Base-by-base conservation (phyloP, 1,140 invertebrate genomes). In the Pantala flavescens region DNA sequence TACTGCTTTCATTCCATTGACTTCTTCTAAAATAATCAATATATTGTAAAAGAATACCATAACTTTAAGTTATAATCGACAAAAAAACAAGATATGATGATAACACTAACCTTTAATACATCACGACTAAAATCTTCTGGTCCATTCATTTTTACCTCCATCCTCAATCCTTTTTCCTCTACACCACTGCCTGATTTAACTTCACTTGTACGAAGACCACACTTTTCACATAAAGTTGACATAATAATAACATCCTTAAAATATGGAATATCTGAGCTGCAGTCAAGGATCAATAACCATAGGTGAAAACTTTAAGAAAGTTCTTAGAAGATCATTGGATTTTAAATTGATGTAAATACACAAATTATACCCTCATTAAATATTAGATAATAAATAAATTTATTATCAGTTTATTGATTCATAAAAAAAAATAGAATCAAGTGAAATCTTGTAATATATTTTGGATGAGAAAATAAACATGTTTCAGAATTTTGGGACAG, bases 181-280 rank as follows among this genome's bases (percentile, higher is more conserved):
- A 99, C 92, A 0, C 96, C 96, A 73, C 91, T 86, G 0, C 96
- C 96, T 36, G 94, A 93, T 84, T 99, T 99, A 0, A 99, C 95
- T 84, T 98, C 96, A 82, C 94, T 98, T 2, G 95, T 96, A 80
- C 90, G 87, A 81, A 91, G 87, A 0, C 97, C 97, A 84, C 98
- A 99, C 2, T 78, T 78, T 21, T 98, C 96, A 82, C 98, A 99
- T 0, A 83, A 86, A 0, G 94, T 97, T 2, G 96, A 95, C 97
- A 99, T 99, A 71, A 99, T 96, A 0, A 99, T 89, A 3, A 96
- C 94, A 84, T 98, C 94, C 83, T 99, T 98, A 81, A 99, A 99
- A 82, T 96, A 90, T 5, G 97, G 97, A 81, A 99, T 98, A 74
- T 93, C 91, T 93, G 77, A 72, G 75, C 3, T 36, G 74, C 55